These are phyloP conservation scores for Psephotus haematonotus DNA, from an alignment of 2,113 vertebrate species.

Conservation along the genomic window DNA sequence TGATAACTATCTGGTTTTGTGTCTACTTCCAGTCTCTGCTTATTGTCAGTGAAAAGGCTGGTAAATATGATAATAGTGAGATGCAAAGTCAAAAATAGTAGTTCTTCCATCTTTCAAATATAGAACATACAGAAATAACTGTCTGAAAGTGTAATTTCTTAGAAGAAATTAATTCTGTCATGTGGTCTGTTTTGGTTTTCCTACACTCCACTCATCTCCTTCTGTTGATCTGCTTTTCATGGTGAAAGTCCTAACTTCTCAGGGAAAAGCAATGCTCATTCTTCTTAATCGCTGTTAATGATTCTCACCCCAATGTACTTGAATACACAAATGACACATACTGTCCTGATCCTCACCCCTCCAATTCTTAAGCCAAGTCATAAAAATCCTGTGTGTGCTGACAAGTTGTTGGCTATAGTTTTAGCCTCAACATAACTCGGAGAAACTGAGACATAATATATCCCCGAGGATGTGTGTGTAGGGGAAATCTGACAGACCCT, in stretches of 20 bases:
- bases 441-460: slow-evolving; percentile 36
- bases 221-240: background rate
- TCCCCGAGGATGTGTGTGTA: background rate
- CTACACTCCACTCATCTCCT: background rate
- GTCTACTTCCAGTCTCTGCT: background rate
- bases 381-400: background rate
- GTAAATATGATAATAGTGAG: background rate
- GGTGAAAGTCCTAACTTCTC: background rate
- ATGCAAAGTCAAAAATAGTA: background rate
- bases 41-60: background rate
- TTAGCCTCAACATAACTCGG: background rate
- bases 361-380: background rate
- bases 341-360: background rate
- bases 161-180: background rate
- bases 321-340: background rate
- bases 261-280: background rate
- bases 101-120: background rate
- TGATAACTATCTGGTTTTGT: background rate
- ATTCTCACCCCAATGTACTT: background rate
- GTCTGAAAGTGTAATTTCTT: background rate
- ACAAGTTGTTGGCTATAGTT: background rate
- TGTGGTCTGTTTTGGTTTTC: background rate
- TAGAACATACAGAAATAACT: background rate
- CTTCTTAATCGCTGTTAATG: background rate
- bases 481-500: slow-evolving; percentile 43